These are phyloP conservation scores for Corydoras maculifer DNA, from an alignment of 2,113 vertebrate genomes.

Conservation along the genomic window DNA sequence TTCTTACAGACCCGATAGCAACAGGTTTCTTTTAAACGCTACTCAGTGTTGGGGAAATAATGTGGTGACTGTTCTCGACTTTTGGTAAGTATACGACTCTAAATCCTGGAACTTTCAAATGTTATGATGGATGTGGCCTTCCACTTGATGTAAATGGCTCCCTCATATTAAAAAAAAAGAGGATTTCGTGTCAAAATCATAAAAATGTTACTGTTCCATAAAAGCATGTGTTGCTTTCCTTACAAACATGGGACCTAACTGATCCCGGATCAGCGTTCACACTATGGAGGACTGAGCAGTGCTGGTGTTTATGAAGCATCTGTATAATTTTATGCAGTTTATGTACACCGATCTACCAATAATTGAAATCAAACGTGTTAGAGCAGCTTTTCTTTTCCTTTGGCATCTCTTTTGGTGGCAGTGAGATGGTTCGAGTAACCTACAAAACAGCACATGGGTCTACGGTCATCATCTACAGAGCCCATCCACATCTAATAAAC, in stretches of 20 bases:
- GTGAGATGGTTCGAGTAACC: slow-evolving; percentile 35
- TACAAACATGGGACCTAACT: neutral
- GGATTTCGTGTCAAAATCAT: neutral
- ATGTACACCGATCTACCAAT: slow-evolving; percentile 22
- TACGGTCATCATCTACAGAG: neutral
- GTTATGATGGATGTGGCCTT: no score
- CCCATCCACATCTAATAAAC: neutral
- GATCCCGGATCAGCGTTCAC: slow-evolving; percentile 7
- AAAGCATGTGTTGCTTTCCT: neutral
- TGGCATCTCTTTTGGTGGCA: slow-evolving; percentile 25
- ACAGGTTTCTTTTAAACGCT: no score
- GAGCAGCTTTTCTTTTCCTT: slow-evolving; percentile 45
- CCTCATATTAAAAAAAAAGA: neutral
- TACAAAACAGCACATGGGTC: slow-evolving; percentile 40
- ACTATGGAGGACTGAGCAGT: neutral
- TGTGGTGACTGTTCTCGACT: no score
- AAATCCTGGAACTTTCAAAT: no score
- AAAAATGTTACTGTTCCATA: neutral
- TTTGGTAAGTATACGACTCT: no score
- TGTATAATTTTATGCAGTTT: slow-evolving; percentile 18
- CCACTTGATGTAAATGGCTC: neutral
- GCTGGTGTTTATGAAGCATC: slow-evolving; percentile 15
- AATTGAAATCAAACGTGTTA: slow-evolving; percentile 40
- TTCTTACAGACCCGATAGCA: no score
- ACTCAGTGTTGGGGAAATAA: no score